Percentiles rank a stretch among this genome's conserved stretches.
These are phyloP conservation scores for Nansenia antarctica DNA, from an alignment of 2,113 vertebrate genomes.

Conservation along the genomic window DNA sequence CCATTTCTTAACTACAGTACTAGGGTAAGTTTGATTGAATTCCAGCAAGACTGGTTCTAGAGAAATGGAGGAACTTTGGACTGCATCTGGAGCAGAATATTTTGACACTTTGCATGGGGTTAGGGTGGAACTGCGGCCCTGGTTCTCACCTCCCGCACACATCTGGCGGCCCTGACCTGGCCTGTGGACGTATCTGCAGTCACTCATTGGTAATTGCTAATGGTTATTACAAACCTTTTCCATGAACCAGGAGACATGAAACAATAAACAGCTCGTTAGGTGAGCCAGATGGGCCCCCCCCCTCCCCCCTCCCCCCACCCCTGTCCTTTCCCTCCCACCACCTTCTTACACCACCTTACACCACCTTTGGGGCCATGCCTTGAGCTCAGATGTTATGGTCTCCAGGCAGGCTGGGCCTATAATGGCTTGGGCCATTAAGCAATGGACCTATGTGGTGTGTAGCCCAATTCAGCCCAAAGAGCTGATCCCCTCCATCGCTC, in stretches of 20 bases:
- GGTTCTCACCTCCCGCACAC: constrained; percentile 47
- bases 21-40: no score
- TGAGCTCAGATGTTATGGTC: constrained; percentile 43
- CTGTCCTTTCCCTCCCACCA: constrained; percentile 58
- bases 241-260: constrained; percentile 59
- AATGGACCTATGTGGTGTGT: constrained; percentile 41
- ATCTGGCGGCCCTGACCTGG: constrained; percentile 44
- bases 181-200: constrained; percentile 57
- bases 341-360: constrained; percentile 58
- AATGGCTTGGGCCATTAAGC: constrained; percentile 59
- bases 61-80: not conserved
- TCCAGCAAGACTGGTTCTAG: not conserved
- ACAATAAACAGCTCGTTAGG: constrained; percentile 61
- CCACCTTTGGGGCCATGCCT: constrained; percentile 43
- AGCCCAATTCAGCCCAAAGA: constrained; percentile 22
- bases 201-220: constrained; percentile 67
- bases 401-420: constrained; percentile 36
- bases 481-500: constrained; percentile 20
- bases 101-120: constrained; percentile 2
- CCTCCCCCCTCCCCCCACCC: constrained; percentile 21
- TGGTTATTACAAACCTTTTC: constrained; percentile 58
- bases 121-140: constrained; percentile 35
- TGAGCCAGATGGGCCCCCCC: constrained; percentile 37
- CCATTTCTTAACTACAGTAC: no score
- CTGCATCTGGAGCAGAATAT: not conserved